Conservation (phyloP, 2,888 invertebrate genomes). For the Parnassius glacialis region DNA sequence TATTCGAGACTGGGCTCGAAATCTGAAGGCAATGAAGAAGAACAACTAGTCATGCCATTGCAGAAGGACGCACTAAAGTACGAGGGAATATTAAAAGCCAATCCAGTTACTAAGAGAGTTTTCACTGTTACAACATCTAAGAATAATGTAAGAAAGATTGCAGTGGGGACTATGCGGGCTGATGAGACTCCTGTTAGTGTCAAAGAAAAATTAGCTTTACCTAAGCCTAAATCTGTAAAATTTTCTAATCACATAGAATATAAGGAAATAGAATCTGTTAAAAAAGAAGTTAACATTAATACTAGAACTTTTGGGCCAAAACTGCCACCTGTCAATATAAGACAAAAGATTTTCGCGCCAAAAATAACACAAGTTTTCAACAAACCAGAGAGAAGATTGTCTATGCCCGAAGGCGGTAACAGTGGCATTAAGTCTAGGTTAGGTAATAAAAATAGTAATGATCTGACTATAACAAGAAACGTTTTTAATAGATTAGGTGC, state of each 20-base stretch:
- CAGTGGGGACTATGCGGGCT: constrained; percentile 69
- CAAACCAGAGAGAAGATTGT: constrained; percentile 67
- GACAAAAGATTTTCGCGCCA: constrained; percentile 24
- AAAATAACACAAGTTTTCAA: constrained; percentile 58
- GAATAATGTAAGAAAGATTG: constrained; percentile 58
- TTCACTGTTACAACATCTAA: constrained; percentile 59
- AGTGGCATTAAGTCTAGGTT: constrained; percentile 57
- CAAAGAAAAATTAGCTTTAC: constrained; percentile 61
- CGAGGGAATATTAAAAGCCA: constrained; percentile 67
- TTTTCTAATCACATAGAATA: constrained; percentile 69
- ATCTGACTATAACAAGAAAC: constrained; percentile 61
- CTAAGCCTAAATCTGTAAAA: constrained; percentile 68
- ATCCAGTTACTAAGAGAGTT: constrained; percentile 45
- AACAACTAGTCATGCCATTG: constrained; percentile 46
- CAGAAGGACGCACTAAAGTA: constrained; percentile 68
- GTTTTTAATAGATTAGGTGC: constrained; percentile 68
- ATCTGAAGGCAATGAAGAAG: constrained; percentile 27
- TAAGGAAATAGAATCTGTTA: constrained; percentile 63
- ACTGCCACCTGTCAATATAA: constrained; percentile 7
- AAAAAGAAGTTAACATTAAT: constrained; percentile 28
- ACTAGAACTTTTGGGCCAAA: constrained; percentile 14
- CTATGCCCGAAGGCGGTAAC: constrained; percentile 55
- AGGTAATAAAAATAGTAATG: constrained; percentile 54
- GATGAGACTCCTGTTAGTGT: constrained; percentile 67
- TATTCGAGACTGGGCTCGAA: constrained; percentile 67